Evolutionary conservation across 2,113 vertebrate genomes (phyloP).

Genomic region (Damaliscus lunatus): DNA sequence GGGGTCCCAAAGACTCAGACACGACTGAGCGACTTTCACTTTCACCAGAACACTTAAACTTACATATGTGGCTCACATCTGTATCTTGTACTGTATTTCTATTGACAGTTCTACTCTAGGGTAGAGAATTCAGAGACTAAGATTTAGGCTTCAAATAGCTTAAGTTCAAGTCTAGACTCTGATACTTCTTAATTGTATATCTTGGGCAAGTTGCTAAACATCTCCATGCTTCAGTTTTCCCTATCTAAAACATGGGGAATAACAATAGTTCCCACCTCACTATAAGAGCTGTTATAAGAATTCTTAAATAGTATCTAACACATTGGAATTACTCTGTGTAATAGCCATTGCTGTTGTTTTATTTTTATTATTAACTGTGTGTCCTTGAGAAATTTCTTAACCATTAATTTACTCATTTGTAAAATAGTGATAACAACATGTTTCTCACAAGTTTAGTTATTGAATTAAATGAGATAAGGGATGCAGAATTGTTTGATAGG

Average conservation of each 20-base stretch:
- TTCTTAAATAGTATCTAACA: background rate
- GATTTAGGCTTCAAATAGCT: background rate
- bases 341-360: background rate
- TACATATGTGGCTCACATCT: background rate
- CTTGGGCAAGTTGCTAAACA: background rate
- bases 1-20: background rate
- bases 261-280: background rate
- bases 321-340: background rate
- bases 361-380: background rate
- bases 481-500: background rate
- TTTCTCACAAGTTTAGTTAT: background rate
- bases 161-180: background rate
- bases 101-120: background rate
- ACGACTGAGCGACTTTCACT: background rate
- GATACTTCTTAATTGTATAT: background rate
- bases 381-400: conserved; percentile 23
- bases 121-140: background rate
- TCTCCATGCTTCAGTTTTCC: background rate
- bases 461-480: background rate
- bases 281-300: background rate
- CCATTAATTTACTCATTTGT: background rate
- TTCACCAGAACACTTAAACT: background rate
- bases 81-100: background rate
- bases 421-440: background rate
- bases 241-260: background rate